phyloP scores from a whole-genome alignment of 2,888 invertebrate species.

The Orchestes rusci region DNA sequence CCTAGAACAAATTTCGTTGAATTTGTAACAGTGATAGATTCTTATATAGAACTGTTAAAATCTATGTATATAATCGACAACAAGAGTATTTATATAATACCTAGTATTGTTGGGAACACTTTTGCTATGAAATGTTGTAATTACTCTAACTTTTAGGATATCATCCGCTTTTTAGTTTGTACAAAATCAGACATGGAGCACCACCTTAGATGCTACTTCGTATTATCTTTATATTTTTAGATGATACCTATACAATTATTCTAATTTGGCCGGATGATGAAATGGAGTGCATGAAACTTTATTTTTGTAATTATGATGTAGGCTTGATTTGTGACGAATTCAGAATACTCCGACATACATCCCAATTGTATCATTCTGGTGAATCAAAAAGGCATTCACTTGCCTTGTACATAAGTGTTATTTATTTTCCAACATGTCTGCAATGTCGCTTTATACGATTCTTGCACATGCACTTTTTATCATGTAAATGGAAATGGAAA shows the following conservation, averaged over 20 bases:
- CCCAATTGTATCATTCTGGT: too few species aligned
- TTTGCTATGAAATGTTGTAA: constrained; percentile 38
- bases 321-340: too few species aligned
- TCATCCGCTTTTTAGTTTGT: constrained; percentile 33
- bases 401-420: constrained; percentile 10
- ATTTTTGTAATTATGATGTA: too few species aligned
- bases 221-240: too few species aligned
- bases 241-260: too few species aligned
- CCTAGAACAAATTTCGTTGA: constrained; percentile 33
- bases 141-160: constrained; percentile 31
- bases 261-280: too few species aligned
- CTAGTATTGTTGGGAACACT: constrained; percentile 41
- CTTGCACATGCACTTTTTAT: constrained; percentile 18
- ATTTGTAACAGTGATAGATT: constrained; percentile 34
- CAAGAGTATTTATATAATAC: constrained; percentile 38
- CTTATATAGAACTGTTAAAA: constrained; percentile 37
- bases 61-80: constrained; percentile 39
- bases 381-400: constrained; percentile 3
- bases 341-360: too few species aligned
- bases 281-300: too few species aligned
- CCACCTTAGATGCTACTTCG: too few species aligned
- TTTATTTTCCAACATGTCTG: constrained; percentile 5
- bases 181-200: too few species aligned
- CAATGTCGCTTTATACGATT: constrained; percentile 13
- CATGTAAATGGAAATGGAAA: too few species aligned